phyloP scores from a whole-genome alignment of 1,140 invertebrate species.

The Drosophila sechellia region DNA sequence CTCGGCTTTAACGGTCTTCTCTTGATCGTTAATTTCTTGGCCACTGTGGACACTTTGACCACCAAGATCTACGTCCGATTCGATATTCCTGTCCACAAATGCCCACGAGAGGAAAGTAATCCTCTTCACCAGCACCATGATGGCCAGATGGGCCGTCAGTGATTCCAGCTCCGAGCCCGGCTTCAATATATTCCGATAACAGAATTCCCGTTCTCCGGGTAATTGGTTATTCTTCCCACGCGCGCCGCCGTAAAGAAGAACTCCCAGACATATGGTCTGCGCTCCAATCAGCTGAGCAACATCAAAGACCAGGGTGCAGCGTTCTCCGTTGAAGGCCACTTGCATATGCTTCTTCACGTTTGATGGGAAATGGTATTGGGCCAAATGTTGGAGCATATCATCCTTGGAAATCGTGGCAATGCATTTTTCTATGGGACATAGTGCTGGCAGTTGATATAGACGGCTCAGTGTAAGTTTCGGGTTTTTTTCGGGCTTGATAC shows the following conservation, averaged over 20 bases:
- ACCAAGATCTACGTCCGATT: background rate
- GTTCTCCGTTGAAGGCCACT: background rate
- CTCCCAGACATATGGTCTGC: background rate
- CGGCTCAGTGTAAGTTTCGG: background rate
- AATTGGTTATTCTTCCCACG: background rate
- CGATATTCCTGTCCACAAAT: background rate
- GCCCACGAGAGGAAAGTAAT: background rate
- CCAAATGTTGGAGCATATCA: background rate
- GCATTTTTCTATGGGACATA: background rate
- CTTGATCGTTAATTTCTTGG: too few relatives aligned
- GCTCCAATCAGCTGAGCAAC: background rate
- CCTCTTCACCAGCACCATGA: background rate
- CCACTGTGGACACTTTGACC: too few relatives aligned
- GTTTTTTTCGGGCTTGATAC: background rate
- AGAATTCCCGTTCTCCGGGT: background rate
- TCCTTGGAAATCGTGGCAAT: background rate
- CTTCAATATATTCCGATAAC: background rate
- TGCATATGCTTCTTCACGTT: background rate
- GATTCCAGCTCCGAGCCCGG: too few relatives aligned
- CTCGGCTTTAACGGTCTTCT: background rate
- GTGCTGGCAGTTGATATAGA: background rate
- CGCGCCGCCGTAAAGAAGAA: background rate
- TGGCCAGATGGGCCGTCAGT: background rate
- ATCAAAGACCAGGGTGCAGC: background rate
- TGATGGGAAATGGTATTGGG: background rate